Evolutionary conservation across 2,797 vertebrate genomes (phyloP), one percentile per base, ranked within the genome.

Genomic region (Chaunax sp.): DNA sequence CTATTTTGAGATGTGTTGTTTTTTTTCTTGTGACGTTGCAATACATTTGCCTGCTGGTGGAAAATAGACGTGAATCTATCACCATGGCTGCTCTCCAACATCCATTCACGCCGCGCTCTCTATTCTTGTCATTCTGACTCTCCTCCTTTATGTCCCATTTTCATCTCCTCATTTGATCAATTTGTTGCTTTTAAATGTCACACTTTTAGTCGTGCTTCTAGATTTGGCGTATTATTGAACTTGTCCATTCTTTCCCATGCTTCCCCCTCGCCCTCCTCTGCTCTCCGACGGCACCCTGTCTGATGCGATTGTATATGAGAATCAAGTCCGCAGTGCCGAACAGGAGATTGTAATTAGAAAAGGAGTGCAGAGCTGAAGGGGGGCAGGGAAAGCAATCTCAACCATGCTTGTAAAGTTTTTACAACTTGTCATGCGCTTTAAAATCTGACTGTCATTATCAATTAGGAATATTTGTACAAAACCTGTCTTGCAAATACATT

Each of bases 21-120:
- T 69, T 59, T 25, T 43, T 37, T 52, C 58, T 80, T 84, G 72
- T 81, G 67, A 82, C 73, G 83, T 41, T 69, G 80, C 75, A 30
- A 88, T 92, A 88, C 77, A 81, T 85, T 81, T 60, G 72, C 82
- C 75, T 66, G 63, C 73, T 74, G 77, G 82, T 81, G 77, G 82
- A 89, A 89, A 90, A 89, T 85, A 79, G 81, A 86, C 75, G 68
- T 83, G 85, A 83, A 86, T 90, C 82, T 84, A 66, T 81, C 59
- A 83, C 58, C 57, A 35, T 65, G 75, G 75, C 73, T 47, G 74
- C 61, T 71, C 66, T 80, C 80, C 77, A 77, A 50, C 75, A 80
- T 82, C 81, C 70, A 80, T 81, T 88, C 79, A 78, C 54, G 71
- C 40, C 56, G 53, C 37, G 25, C 43, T 38, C 46, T 67, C 56